phyloP scores from a whole-genome alignment of 2,888 invertebrate species.

The Drosophila nr. perissopoda region DNA sequence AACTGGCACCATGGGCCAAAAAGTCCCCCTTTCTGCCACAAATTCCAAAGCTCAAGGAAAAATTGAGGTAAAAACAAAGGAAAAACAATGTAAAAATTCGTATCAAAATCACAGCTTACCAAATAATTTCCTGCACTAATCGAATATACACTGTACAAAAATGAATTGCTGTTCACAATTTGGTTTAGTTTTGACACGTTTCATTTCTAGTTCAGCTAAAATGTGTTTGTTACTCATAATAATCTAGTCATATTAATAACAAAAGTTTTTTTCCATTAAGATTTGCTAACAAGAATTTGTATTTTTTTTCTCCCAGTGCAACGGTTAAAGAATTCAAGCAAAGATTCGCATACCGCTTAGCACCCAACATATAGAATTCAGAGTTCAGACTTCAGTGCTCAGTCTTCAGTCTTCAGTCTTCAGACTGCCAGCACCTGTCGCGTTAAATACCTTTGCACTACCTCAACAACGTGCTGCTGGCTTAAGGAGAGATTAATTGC shows the following conservation, averaged over 20 bases:
- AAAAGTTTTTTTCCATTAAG: too few relatives aligned
- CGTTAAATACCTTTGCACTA: conserved; percentile 9
- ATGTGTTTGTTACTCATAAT: neutral
- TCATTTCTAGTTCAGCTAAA: neutral
- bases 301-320: neutral
- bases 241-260: neutral
- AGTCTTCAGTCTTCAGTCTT: neutral
- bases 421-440: conserved; percentile 13
- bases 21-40: neutral
- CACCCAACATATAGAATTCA: conserved; percentile 16
- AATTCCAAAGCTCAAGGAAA: neutral
- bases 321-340: conserved; percentile 19
- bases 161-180: neutral
- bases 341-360: conserved; percentile 30
- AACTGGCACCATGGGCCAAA: conserved; percentile 1
- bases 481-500: conserved; percentile 59
- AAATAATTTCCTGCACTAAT: neutral
- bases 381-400: neutral
- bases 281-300: too few relatives aligned
- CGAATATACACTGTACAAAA: neutral
- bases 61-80: neutral
- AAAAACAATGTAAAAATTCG: neutral
- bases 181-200: neutral
- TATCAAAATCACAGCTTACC: neutral
- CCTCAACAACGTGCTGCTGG: conserved; percentile 8